Percentiles rank a stretch among this genome's conserved stretches.
These are phyloP conservation scores for Drosophila takahashii DNA, from an alignment of 1,140 invertebrate species.

Conservation along the genomic window DNA sequence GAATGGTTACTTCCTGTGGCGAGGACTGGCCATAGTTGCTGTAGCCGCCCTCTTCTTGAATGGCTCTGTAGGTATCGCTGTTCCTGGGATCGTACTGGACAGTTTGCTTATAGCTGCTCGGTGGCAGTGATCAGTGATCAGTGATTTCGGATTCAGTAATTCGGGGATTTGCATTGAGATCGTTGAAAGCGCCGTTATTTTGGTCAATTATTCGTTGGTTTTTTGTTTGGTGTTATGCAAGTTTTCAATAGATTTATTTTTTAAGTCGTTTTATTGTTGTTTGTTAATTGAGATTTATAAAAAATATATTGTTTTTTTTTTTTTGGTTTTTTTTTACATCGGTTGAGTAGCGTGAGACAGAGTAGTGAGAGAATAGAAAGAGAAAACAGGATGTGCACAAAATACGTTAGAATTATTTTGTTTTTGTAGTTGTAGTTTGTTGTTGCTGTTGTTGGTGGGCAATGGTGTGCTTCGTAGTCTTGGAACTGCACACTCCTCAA, in stretches of 20 bases:
- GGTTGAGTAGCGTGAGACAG: constrained; percentile 82
- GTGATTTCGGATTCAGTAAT: constrained; percentile 20
- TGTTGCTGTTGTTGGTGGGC: constrained; percentile 40
- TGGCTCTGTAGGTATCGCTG: constrained; percentile 93
- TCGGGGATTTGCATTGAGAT: constrained; percentile 64
- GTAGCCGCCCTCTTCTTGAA: constrained; percentile 90
- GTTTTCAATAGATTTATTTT: constrained; percentile 62
- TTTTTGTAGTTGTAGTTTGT: constrained; percentile 65
- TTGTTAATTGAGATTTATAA: constrained; percentile 56
- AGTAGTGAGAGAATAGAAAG: constrained; percentile 83
- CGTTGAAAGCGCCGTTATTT: constrained; percentile 77
- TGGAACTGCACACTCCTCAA: constrained; percentile 68
- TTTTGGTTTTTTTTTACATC: constrained; percentile 71
- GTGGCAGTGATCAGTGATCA: constrained; percentile 38
- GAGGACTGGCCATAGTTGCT: constrained; percentile 85
- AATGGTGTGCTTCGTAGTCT: constrained; percentile 48
- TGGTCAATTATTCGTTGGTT: constrained; percentile 39
- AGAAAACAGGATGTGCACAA: constrained; percentile 84
- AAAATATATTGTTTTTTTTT: constrained; percentile 58
- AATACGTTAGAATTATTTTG: constrained; percentile 85
- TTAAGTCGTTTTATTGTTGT: constrained; percentile 35
- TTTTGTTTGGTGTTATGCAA: constrained; percentile 64
- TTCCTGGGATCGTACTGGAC: constrained; percentile 92
- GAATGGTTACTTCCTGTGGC: constrained; percentile 88
- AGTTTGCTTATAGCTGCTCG: constrained; percentile 88